Conservation (phyloP, 2,888 invertebrate genomes). For the Falcaria lacertinaria region DNA sequence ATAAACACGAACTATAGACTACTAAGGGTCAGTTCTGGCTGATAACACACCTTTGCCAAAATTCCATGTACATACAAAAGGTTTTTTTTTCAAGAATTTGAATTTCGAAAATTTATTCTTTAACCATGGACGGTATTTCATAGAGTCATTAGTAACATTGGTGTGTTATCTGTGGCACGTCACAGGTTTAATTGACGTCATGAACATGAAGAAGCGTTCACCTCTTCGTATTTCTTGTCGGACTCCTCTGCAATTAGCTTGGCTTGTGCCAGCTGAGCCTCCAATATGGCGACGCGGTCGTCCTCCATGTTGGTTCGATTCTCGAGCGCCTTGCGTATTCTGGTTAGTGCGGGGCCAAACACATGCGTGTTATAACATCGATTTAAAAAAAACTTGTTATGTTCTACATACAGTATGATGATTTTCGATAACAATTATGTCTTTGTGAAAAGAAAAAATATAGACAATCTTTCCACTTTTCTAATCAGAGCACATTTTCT, state of each 20-base stretch:
- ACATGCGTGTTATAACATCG: constrained; percentile 77
- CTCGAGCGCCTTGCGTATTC: constrained; percentile 99
- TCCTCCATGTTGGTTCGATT: constrained; percentile 99
- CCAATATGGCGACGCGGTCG: constrained; percentile 98
- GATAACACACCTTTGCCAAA: background rate
- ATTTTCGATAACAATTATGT: background rate
- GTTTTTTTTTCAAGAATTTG: no score
- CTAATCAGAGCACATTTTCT: no score
- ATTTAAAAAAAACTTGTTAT: constrained; percentile 33
- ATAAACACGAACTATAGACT: background rate
- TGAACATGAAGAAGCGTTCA: constrained; percentile 71
- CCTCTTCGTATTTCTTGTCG: constrained; percentile 99
- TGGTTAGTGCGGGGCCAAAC: constrained; percentile 81
- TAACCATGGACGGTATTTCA: no score
- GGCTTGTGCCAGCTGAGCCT: constrained; percentile 98
- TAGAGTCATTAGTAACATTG: background rate
- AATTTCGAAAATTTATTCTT: no score
- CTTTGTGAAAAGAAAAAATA: background rate
- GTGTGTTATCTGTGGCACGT: constrained; percentile 4
- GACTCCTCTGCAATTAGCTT: constrained; percentile 99
- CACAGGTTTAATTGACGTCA: constrained; percentile 23
- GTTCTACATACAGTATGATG: background rate
- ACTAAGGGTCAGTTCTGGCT: background rate
- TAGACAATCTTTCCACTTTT: background rate
- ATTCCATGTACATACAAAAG: no score